Evolutionary conservation across 1,140 invertebrate species (phyloP).

Genomic region (Trichoplusia ni): DNA sequence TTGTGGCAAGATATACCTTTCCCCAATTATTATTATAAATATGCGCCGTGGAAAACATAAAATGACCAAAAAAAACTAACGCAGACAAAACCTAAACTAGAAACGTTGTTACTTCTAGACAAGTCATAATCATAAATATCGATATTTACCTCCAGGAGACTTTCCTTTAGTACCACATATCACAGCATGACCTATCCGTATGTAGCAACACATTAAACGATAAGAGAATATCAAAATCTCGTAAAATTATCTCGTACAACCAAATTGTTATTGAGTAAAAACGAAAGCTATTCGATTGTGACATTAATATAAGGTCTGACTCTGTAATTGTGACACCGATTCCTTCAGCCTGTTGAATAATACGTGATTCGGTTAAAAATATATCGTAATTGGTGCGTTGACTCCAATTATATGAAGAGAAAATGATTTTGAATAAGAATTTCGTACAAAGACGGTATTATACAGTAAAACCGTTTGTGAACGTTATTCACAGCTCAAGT

Average conservation of each 20-base stretch:
- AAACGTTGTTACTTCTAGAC: no score
- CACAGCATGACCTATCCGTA: no score
- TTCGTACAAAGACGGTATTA: neutral
- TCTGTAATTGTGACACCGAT: neutral
- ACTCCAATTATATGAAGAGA: neutral
- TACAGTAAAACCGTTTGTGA: neutral
- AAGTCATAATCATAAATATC: no score
- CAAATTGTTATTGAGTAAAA: neutral
- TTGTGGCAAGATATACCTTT: no score
- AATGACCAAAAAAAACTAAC: no score
- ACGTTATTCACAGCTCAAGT: neutral
- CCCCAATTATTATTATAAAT: no score
- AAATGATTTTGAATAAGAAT: constrained; percentile 2
- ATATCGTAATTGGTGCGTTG: neutral
- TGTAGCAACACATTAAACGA: no score
- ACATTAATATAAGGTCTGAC: neutral
- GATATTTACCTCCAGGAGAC: no score
- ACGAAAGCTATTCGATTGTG: neutral
- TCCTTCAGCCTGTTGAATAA: constrained; percentile 1
- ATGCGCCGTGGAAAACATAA: no score
- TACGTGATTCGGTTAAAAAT: neutral
- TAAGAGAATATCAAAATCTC: no score
- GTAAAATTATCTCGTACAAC: neutral
- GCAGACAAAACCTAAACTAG: no score
- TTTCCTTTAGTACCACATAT: no score